These are phyloP conservation scores for Atractosteus spatula DNA, from an alignment of 2,113 vertebrate species.

Conservation along the genomic window DNA sequence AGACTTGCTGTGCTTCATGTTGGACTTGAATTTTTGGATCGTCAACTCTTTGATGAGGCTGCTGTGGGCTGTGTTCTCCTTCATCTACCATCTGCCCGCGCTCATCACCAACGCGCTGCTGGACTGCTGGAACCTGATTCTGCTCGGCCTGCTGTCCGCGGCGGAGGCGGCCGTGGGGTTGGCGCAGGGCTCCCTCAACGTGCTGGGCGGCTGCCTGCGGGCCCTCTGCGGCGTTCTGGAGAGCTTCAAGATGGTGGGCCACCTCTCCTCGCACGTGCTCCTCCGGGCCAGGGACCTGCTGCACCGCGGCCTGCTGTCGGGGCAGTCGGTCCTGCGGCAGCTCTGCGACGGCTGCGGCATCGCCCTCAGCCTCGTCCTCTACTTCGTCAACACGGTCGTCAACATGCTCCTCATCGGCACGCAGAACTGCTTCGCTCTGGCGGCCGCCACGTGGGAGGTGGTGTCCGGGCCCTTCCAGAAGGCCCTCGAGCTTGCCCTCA, in stretches of 20 bases:
- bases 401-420: conserved; percentile 81
- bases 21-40: conserved; percentile 86
- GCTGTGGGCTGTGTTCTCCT: conserved; percentile 62
- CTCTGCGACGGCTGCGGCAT: conserved; percentile 77
- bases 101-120: conserved; percentile 53
- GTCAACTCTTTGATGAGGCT: conserved; percentile 76
- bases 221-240: conserved; percentile 73
- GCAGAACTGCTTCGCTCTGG: conserved; percentile 74
- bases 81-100: conserved; percentile 70
- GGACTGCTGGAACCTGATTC: conserved; percentile 66
- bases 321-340: conserved; percentile 67
- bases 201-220: conserved; percentile 54
- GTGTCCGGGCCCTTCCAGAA: conserved; percentile 67
- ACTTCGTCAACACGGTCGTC: conserved; percentile 83
- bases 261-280: conserved; percentile 72
- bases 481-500: conserved; percentile 67
- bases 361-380: conserved; percentile 76
- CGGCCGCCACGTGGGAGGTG: conserved; percentile 69
- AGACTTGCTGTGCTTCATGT: conserved; percentile 72
- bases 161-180: conserved; percentile 51
- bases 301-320: conserved; percentile 69
- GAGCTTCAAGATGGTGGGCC: conserved; percentile 81
- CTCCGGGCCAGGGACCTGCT: conserved; percentile 77
- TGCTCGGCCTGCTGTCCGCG: conserved; percentile 52
- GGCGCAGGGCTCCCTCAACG: conserved; percentile 44